These are phyloP conservation scores for Chiroxiphia lanceolata DNA, from an alignment of 2,797 vertebrate genomes.

Conservation along the genomic window DNA sequence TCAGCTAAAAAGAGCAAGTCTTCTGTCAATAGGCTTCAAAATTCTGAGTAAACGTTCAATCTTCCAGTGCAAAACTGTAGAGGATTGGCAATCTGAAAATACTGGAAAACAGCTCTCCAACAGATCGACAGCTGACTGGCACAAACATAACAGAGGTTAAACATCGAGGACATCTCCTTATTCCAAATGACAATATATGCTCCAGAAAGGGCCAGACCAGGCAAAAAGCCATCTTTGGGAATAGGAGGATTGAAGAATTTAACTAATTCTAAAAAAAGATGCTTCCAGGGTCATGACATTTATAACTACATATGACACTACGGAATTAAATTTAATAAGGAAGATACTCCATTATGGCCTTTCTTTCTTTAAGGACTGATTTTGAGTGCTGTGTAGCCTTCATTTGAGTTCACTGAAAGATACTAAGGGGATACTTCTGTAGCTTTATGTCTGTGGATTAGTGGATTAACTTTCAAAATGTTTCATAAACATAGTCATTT, in stretches of 20 bases:
- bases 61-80: not conserved
- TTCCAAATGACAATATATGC: not conserved
- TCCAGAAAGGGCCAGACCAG: not conserved
- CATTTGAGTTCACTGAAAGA: not conserved
- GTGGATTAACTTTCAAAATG: not conserved
- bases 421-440: not conserved
- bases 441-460: not conserved
- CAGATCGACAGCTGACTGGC: not conserved
- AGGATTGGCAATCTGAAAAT: not conserved
- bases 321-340: not conserved
- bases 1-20: not conserved
- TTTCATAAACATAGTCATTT: not conserved
- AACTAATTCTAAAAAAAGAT: not conserved
- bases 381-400: not conserved
- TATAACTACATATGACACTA: not conserved
- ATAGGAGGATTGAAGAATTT: not conserved
- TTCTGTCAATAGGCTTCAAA: not conserved
- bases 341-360: not conserved
- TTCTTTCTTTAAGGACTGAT: not conserved
- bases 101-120: not conserved
- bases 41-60: not conserved
- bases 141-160: not conserved
- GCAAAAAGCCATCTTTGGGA: not conserved
- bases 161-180: accelerated
- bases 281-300: not conserved